Conservation (phyloP, 2,888 invertebrate genomes). For the Loripinus fragilis region DNA sequence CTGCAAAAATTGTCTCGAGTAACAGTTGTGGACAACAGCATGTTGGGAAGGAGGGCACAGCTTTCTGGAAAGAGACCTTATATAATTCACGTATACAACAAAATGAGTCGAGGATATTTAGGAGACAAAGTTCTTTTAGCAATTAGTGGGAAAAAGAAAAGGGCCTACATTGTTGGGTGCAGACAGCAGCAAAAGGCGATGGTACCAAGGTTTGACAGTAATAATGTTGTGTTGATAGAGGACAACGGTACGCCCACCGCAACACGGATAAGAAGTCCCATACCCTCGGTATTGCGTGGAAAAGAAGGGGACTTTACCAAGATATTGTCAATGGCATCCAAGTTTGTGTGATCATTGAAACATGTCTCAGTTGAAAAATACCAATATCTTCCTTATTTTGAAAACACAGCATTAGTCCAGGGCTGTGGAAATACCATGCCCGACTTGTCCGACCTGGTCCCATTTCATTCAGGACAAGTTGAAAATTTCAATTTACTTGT, state of each 20-base stretch:
- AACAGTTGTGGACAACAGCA: slow-evolving; percentile 98
- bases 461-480: no score
- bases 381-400: no score
- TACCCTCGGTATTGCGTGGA: slow-evolving; percentile 93
- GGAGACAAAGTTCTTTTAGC: slow-evolving; percentile 96
- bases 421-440: no score
- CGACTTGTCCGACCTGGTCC: no score
- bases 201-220: slow-evolving; percentile 96
- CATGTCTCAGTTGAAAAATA: no score
- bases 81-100: slow-evolving; percentile 92
- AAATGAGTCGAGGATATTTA: slow-evolving; percentile 73
- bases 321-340: slow-evolving; percentile 93
- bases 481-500: no score
- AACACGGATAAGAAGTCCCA: slow-evolving; percentile 96
- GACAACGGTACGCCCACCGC: slow-evolving; percentile 97
- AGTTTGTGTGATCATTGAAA: slow-evolving; percentile 92
- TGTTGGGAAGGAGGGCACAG: slow-evolving; percentile 97
- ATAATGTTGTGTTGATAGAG: slow-evolving; percentile 97
- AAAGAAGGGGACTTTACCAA: slow-evolving; percentile 94
- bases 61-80: slow-evolving; percentile 96
- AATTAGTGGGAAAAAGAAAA: slow-evolving; percentile 97
- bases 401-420: no score
- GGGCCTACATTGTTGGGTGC: slow-evolving; percentile 94
- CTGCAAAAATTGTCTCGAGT: slow-evolving; percentile 87
- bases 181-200: slow-evolving; percentile 92